Base-by-base conservation (phyloP, 1,140 invertebrate genomes). In the Lepidurus arcticus region DNA sequence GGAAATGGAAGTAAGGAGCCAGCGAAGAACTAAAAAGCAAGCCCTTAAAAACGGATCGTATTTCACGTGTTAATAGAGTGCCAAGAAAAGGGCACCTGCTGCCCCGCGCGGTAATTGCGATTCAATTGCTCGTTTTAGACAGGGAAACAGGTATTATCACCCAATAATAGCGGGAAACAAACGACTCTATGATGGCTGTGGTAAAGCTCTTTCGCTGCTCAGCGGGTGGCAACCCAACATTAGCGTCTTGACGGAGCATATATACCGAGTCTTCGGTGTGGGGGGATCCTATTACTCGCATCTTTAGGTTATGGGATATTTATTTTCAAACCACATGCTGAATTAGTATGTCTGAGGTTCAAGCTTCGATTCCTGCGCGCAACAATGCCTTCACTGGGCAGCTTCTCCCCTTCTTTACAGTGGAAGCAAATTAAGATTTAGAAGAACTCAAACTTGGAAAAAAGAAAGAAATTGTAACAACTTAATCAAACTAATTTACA, bases 81-180 rank as follows among this genome's bases (percentile, higher is more conserved):
- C 16, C 53, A 65, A 21, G 53, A 34, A 34, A 34, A 34, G 34
- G 34, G 34, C 34, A 34, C 34, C 34, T 34, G 34, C 34, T 34
- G 53, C 53, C 53, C 16, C 53, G 53, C 53, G 16, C 16, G 53
- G 16, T 65, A n/a, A 65, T 65, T 65, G 53, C 16, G 53, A 65
- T 65, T 65, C 53, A 65, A 65, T 65, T 65, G 53, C 53, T 65
- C 53, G 53, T 65, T 65, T 65, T 65, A 13, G 53, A 65, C 16
- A 65, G 53, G 53, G 53, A 9, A 65, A 65, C 53, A 65, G 53
- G 53, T 65, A 65, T 65, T 65, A 65, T 65, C 53, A 65, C 53
- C 53, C 53, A 65, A 65, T 65, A 65, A 65, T 65, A 65, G 53
- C n/a, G 53, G 53, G 53, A 65, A 65, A 65, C 53, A 65, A 65